Evolutionary conservation across 2,113 vertebrate species (phyloP).

Genomic region (Syngnathus scovelli): DNA sequence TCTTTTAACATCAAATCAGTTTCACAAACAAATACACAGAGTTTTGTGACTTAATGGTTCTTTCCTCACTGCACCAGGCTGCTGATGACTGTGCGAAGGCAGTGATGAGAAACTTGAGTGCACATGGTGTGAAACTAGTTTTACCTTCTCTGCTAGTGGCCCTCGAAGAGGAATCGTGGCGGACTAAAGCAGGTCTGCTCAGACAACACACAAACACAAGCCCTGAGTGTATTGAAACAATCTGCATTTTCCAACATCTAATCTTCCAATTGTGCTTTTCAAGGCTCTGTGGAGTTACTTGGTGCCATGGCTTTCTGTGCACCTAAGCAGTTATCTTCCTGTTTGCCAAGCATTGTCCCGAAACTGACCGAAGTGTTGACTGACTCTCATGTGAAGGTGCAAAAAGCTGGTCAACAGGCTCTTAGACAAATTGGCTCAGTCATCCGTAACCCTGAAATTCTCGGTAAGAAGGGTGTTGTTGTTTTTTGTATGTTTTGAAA

Average conservation of each 20-base stretch:
- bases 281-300: slow-evolving; percentile 93
- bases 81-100: slow-evolving; percentile 98
- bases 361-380: slow-evolving; percentile 97
- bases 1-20: background rate
- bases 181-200: slow-evolving; percentile 90
- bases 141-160: slow-evolving; percentile 91
- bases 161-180: slow-evolving; percentile 96
- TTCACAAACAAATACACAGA: background rate
- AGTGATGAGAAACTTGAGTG: slow-evolving; percentile 97
- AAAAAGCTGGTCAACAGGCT: slow-evolving; percentile 96
- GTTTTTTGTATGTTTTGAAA: background rate
- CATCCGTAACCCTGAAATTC: slow-evolving; percentile 96
- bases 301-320: slow-evolving; percentile 97
- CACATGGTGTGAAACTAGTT: slow-evolving; percentile 95
- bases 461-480: slow-evolving; percentile 69
- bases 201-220: background rate
- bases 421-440: slow-evolving; percentile 93
- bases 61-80: slow-evolving; percentile 68
- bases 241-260: background rate
- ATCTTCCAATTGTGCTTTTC: background rate
- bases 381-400: slow-evolving; percentile 96
- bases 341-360: slow-evolving; percentile 94
- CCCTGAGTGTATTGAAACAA: background rate
- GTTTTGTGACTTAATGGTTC: background rate
- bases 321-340: slow-evolving; percentile 95